These are phyloP conservation scores for Spondyliosoma cantharus DNA, from an alignment of 2,797 vertebrate species.

Conservation along the genomic window DNA sequence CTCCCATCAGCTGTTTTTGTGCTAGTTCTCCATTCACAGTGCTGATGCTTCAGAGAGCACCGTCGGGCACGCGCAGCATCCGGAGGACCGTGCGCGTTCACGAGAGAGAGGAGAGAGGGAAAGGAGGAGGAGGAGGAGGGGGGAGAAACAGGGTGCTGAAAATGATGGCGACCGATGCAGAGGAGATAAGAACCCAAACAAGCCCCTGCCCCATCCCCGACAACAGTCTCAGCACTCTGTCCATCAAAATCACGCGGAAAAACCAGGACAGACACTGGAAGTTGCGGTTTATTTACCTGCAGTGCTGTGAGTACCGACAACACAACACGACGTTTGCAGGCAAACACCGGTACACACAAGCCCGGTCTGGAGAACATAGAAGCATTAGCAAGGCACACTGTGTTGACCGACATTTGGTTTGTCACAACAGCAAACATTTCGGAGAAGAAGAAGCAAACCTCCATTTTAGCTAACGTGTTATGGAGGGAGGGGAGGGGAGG, in stretches of 20 bases:
- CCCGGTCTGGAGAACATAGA: neutral
- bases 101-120: slow-evolving; percentile 1
- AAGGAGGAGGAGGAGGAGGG: neutral
- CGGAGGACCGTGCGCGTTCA: slow-evolving; percentile 42
- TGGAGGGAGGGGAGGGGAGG: neutral
- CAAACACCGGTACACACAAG: slow-evolving; percentile 9
- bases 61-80: slow-evolving; percentile 41
- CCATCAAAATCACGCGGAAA: slow-evolving; percentile 74
- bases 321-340: slow-evolving; percentile 22
- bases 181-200: slow-evolving; percentile 68
- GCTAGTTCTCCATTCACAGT: neutral
- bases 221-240: slow-evolving; percentile 66
- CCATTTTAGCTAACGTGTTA: neutral
- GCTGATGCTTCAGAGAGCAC: no score
- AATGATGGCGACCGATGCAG: slow-evolving; percentile 80
- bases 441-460: neutral
- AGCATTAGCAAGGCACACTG: neutral
- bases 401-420: neutral
- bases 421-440: neutral
- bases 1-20: neutral
- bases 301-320: slow-evolving; percentile 83
- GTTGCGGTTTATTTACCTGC: slow-evolving; percentile 80
- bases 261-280: slow-evolving; percentile 78
- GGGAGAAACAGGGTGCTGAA: slow-evolving; percentile 24
- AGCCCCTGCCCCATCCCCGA: slow-evolving; percentile 62